These are phyloP conservation scores for Pangasius djambal DNA, from an alignment of 2,797 vertebrate genomes.

Conservation along the genomic window DNA sequence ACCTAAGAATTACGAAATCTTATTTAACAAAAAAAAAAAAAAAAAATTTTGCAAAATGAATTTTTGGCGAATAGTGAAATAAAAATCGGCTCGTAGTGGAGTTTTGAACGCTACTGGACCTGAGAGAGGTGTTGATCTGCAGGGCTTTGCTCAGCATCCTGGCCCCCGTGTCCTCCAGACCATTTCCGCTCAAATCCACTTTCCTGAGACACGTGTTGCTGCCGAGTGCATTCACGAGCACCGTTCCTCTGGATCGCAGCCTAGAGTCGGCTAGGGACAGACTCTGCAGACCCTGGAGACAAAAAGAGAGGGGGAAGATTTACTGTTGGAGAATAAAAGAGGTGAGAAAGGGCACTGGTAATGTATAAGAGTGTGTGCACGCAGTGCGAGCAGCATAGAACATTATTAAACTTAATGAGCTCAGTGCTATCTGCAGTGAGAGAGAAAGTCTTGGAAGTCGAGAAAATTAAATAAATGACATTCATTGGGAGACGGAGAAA, in stretches of 20 bases:
- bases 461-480: neutral
- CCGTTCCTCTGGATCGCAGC: constrained; percentile 84
- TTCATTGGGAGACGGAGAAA: no score
- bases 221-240: constrained; percentile 89
- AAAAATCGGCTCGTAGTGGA: neutral
- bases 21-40: neutral
- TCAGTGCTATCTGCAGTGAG: neutral
- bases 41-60: neutral
- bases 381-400: neutral
- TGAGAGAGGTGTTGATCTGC: constrained; percentile 82
- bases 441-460: neutral
- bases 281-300: constrained; percentile 82
- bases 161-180: constrained; percentile 87
- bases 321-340: neutral
- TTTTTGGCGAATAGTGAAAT: neutral
- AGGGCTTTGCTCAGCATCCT: constrained; percentile 93
- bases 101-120: constrained; percentile 60
- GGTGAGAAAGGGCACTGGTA: neutral
- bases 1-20: neutral
- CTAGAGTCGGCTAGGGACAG: constrained; percentile 87
- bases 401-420: neutral
- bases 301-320: neutral
- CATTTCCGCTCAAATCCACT: constrained; percentile 89
- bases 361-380: neutral
- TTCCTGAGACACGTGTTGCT: constrained; percentile 87